Evolutionary conservation across 2,888 invertebrate species (phyloP).

Genomic region (Cremastobaeus sp.): DNA sequence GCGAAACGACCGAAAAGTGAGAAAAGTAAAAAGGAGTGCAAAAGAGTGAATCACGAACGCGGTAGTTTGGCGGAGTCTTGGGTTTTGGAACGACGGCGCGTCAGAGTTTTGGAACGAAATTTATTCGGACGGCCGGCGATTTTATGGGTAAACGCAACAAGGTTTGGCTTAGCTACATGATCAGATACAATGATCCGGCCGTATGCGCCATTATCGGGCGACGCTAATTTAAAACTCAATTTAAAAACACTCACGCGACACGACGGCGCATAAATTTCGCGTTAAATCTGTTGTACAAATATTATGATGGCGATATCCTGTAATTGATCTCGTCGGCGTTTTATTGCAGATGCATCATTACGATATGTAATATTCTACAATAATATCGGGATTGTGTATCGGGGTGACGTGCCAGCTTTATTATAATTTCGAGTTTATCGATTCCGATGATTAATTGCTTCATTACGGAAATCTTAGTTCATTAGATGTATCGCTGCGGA

Average conservation of each 20-base stretch:
- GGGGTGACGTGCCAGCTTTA: conserved; percentile 34
- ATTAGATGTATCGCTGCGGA: conserved; percentile 48
- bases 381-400: conserved; percentile 31
- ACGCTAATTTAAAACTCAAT: conserved; percentile 55
- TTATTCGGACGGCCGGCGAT: conserved; percentile 22
- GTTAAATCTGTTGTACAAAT: conserved; percentile 47
- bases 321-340: conserved; percentile 52
- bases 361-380: conserved; percentile 46
- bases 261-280: conserved; percentile 33
- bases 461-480: conserved; percentile 56
- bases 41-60: no score
- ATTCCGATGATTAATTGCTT: conserved; percentile 51
- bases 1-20: no score
- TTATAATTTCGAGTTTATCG: conserved; percentile 53
- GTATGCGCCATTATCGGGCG: conserved; percentile 42
- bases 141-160: conserved; percentile 30
- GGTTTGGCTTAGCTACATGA: conserved; percentile 31
- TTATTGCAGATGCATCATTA: conserved; percentile 45
- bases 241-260: conserved; percentile 43
- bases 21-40: no score
- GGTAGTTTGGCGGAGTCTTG: no score
- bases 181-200: conserved; percentile 44
- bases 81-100: no score
- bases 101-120: conserved; percentile 11
- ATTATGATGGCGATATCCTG: conserved; percentile 49